These are phyloP conservation scores for Halcyon chelicuti DNA, from an alignment of 2,797 vertebrate genomes.

Conservation along the genomic window DNA sequence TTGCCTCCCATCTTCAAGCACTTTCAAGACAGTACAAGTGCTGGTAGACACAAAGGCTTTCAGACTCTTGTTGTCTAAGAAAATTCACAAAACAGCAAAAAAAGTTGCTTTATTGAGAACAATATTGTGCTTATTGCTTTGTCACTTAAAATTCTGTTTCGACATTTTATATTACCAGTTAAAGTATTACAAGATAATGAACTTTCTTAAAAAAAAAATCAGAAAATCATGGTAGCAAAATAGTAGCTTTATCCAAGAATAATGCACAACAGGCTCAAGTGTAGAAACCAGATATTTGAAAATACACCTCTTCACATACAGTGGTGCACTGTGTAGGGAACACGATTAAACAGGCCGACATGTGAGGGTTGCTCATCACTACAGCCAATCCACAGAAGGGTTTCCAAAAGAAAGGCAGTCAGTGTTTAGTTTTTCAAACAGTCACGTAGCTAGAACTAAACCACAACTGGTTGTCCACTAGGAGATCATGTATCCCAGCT, in stretches of 20 bases:
- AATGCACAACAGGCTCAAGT: neutral
- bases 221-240: slow-evolving; percentile 42
- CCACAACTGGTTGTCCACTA: neutral
- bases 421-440: slow-evolving; percentile 8
- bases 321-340: neutral
- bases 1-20: neutral
- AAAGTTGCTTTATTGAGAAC: slow-evolving; percentile 49
- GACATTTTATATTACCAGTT: neutral
- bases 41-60: neutral
- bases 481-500: neutral
- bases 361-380: neutral
- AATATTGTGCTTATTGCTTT: neutral
- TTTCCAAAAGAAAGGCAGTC: slow-evolving; percentile 15
- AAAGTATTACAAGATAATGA: neutral
- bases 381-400: neutral
- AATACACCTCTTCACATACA: neutral
- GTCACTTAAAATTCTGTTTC: neutral
- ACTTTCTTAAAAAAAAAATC: slow-evolving; percentile 11
- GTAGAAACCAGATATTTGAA: neutral
- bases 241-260: neutral
- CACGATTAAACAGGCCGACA: neutral
- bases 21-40: neutral
- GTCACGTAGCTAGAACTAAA: neutral
- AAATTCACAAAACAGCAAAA: neutral
- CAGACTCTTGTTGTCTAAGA: neutral